phyloP scores from a whole-genome alignment of 2,888 invertebrate species.

The Euplexia lucipara region DNA sequence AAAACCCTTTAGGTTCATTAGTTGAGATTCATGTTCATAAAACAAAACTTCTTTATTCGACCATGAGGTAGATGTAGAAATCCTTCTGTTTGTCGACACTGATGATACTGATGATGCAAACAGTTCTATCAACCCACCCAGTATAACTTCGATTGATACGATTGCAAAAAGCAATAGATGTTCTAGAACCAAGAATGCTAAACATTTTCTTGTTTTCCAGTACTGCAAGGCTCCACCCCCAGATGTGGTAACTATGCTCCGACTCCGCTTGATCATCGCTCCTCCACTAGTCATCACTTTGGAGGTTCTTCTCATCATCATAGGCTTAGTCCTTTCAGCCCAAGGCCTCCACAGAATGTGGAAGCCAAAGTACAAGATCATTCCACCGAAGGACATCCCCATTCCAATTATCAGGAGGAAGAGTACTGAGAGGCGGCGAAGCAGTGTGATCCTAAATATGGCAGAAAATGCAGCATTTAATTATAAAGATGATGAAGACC shows the following conservation, averaged over 20 bases:
- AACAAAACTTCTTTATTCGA: too few relatives aligned
- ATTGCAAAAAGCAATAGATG: too few relatives aligned
- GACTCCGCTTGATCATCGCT: slow-evolving; percentile 86
- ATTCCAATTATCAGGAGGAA: slow-evolving; percentile 62
- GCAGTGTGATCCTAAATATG: slow-evolving; percentile 74
- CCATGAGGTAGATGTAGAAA: too few relatives aligned
- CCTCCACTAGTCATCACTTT: slow-evolving; percentile 87
- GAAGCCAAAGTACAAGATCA: slow-evolving; percentile 79
- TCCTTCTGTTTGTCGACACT: too few relatives aligned
- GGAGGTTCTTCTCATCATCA: slow-evolving; percentile 83
- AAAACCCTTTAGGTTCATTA: too few relatives aligned
- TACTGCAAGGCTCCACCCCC: slow-evolving; percentile 83
- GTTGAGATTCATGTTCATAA: too few relatives aligned
- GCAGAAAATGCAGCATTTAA: slow-evolving; percentile 74
- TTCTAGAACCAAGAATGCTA: not conserved
- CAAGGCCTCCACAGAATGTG: slow-evolving; percentile 79
- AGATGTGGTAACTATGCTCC: slow-evolving; percentile 82
- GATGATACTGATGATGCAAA: too few relatives aligned
- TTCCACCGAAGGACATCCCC: slow-evolving; percentile 62
- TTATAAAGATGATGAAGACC: slow-evolving; percentile 71
- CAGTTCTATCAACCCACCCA: too few relatives aligned
- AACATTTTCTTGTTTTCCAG: slow-evolving; percentile 70
- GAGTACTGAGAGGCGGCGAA: slow-evolving; percentile 69
- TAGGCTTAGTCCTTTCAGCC: slow-evolving; percentile 85
- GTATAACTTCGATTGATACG: too few relatives aligned